Evolutionary conservation across 1,140 invertebrate species (phyloP), one percentile per base, ranked within the genome.

Genomic region (Heliconius hermathena): DNA sequence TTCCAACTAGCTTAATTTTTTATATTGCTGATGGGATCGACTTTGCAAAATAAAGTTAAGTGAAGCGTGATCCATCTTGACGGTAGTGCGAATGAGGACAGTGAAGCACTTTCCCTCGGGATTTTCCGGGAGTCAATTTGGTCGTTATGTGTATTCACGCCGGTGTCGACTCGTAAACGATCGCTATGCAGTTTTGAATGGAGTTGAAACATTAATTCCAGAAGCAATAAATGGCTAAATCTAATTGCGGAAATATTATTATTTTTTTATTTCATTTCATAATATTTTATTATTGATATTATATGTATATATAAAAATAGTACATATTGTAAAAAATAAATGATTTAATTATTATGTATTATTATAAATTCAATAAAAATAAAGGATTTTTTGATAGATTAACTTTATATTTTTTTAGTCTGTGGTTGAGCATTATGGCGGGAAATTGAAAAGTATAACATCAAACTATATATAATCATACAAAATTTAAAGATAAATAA

Each of bases 121-220:
- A 66, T 78, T 78, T 26, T 57, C 33, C 73, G 49, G 46, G 74
- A 81, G 80, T 78, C 80, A 78, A 81, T 81, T 76, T 75, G 66
- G 76, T 81, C 80, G 76, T 81, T 81, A 81, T 73, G 75, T 38
- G 73, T 60, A 77, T 71, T 77, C 75, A 74, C 60, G 71, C 73
- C 76, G 73, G 76, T 78, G 80, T 78, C 80, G 80, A 74, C 80
- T 71, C 72, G 80, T 78, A 81, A 81, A 81, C 76, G 80, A 78
- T 78, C 73, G 73, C 73, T 78, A 75, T 81, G 76, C 73, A 81
- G 46, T 74, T 81, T 72, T 77, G 60, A 74, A 72, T 75, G 33
- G 79, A 74, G 54, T 77, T 76, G 74, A 77, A 80, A 77, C 73
- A 74, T 77, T 73, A 73, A 73, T 75, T 80, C 71, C 38, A 57